Evolutionary conservation across 2,888 invertebrate genomes (phyloP).

Genomic region (Volucella inflata): DNA sequence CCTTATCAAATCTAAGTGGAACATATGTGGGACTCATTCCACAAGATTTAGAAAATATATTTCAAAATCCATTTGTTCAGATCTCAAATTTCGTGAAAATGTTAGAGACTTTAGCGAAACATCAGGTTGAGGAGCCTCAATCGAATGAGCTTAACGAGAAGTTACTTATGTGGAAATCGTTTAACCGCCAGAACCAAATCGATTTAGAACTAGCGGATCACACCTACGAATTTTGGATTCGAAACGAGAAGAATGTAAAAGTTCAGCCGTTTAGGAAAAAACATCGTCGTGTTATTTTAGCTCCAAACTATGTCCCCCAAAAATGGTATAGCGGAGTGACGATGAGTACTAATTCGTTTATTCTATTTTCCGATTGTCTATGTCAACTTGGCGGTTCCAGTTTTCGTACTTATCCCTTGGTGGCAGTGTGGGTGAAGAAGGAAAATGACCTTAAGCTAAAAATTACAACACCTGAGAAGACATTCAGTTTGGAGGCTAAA

Average conservation of each 20-base stretch:
- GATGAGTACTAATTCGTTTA: constrained; percentile 89
- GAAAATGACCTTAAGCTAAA: constrained; percentile 88
- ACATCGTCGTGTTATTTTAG: constrained; percentile 90
- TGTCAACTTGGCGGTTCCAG: constrained; percentile 85
- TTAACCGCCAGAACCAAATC: constrained; percentile 79
- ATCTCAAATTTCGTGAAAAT: constrained; percentile 80
- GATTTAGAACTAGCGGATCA: constrained; percentile 81
- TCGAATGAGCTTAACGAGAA: constrained; percentile 80
- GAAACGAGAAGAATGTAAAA: constrained; percentile 82
- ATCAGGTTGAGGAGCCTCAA: constrained; percentile 34
- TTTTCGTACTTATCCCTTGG: constrained; percentile 87
- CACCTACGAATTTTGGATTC: constrained; percentile 82
- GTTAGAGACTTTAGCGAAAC: constrained; percentile 78
- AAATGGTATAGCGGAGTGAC: constrained; percentile 88
- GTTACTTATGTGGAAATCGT: constrained; percentile 80
- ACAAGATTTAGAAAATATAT: constrained; percentile 78
- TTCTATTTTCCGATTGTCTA: constrained; percentile 92
- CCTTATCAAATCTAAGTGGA: constrained; percentile 84
- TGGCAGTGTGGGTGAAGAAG: constrained; percentile 92
- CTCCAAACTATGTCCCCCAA: constrained; percentile 89
- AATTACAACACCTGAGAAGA: constrained; percentile 92
- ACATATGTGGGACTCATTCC: background rate
- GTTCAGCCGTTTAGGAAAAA: constrained; percentile 85
- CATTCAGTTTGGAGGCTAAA: constrained; percentile 87
- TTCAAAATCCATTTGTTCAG: constrained; percentile 80